Evolutionary conservation across 2,888 invertebrate species (phyloP).

Genomic region (Melinaea menophilus): DNA sequence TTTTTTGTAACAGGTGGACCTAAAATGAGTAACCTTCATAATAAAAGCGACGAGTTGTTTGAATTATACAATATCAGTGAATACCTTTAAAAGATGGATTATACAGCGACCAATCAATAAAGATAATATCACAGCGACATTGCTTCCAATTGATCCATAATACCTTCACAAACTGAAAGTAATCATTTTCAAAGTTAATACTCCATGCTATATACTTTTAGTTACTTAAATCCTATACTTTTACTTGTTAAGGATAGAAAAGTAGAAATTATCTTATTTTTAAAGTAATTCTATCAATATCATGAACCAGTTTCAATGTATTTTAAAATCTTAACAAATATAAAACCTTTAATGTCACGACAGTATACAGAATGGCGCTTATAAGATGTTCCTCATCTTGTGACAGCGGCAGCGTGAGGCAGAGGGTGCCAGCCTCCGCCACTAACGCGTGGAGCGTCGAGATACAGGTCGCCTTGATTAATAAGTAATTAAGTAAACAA

Average conservation of each 20-base stretch:
- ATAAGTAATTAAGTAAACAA: background rate
- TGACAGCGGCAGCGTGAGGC: conserved; percentile 57
- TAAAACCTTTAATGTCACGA: conserved; percentile 54
- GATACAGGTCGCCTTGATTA: conserved; percentile 52
- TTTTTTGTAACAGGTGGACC: conserved; percentile 29
- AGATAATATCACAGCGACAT: conserved; percentile 57
- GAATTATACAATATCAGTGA: too few relatives aligned
- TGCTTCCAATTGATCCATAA: conserved; percentile 64
- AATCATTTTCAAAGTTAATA: background rate
- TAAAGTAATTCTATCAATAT: too few relatives aligned
- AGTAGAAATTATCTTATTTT: too few relatives aligned
- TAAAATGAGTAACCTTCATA: background rate
- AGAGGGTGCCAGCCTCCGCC: conserved; percentile 59
- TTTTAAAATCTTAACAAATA: too few relatives aligned
- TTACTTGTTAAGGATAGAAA: too few relatives aligned
- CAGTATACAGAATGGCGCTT: conserved; percentile 48
- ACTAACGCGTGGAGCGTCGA: conserved; percentile 62
- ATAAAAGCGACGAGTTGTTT: too few relatives aligned
- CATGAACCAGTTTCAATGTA: too few relatives aligned
- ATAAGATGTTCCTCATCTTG: conserved; percentile 51
- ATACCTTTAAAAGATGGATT: conserved; percentile 56
- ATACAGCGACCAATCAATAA: conserved; percentile 66
- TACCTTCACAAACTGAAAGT: conserved; percentile 49
- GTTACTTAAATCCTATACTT: too few relatives aligned
- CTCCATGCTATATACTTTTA: too few relatives aligned